Percentiles rank a stretch among this genome's conserved stretches.
Evolutionary conservation across 2,888 invertebrate species (phyloP).

Genomic region (Tipula unca): DNA sequence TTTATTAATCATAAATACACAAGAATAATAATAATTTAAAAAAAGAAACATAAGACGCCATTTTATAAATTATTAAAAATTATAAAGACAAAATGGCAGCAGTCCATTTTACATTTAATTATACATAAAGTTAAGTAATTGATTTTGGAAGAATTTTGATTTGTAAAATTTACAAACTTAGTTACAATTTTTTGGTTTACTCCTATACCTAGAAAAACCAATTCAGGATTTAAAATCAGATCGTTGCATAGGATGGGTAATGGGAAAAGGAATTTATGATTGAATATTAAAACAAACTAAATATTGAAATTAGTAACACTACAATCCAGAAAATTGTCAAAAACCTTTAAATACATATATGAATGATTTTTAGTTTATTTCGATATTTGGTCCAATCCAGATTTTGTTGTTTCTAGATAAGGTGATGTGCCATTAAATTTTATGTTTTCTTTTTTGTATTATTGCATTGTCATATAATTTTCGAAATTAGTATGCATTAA

Average conservation of each 20-base stretch:
- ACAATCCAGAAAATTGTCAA: no score
- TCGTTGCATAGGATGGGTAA: no score
- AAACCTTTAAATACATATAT: no score
- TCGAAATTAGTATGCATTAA: not conserved
- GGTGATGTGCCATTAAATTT: no score
- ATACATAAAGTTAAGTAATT: not conserved
- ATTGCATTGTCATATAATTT: not conserved
- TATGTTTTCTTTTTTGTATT: not conserved
- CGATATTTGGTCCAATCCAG: no score
- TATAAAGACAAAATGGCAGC: not conserved
- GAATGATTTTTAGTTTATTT: no score
- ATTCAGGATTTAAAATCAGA: no score
- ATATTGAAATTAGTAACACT: no score
- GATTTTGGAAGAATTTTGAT: constrained; percentile 2
- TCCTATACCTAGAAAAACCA: no score
- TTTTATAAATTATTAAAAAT: not conserved
- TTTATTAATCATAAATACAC: not conserved
- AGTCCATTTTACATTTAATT: not conserved
- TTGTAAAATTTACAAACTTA: not conserved
- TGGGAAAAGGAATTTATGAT: no score
- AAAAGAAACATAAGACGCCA: not conserved
- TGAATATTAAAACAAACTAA: no score
- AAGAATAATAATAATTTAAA: not conserved
- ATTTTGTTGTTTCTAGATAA: no score
- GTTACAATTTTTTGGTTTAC: not conserved